Evolutionary conservation across 1,140 invertebrate species (phyloP), one percentile per base, ranked within the genome.

Genomic region (Rhyzopertha dominica): DNA sequence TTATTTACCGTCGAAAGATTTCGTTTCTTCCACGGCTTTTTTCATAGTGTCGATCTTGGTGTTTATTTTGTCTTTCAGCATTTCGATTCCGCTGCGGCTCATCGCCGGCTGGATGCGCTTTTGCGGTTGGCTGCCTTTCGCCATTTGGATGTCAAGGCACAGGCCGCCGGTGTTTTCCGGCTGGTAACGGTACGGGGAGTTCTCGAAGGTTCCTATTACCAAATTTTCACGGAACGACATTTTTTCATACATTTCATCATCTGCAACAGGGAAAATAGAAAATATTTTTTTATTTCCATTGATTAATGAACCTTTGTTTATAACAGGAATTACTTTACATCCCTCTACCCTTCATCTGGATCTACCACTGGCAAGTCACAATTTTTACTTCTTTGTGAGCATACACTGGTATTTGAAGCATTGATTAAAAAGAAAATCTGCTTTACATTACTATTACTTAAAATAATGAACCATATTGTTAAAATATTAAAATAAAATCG

Each of bases 171-270:
- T 58, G 3, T 35, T 14, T 7, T 29, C 40, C 0, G 47, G 41
- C 16, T 19, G 13, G 8, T 16, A 7, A 1, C 13, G 26, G 13
- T n/a, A 29, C 8, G 5, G 16, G 2, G 1, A 9, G 12, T 26
- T 31, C 34, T 58, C 49, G 2, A 64, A 34, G 22, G 51, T 50
- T 28, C 53, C 57, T 3, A 63, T 51, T 2, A 65, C 8, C 7
- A 65, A 25, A 23, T 17, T 40, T 41, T 65, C 61, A 7, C 54
- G 41, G 43, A 63, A 65, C 7, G 54, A 43, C 17, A 63, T 13
- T 32, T 59, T 51, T 16, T 59, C 47, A 36, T 66, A 65, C 20
- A 69, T 51, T 4, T 62, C 56, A 10, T 61, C 51, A 35, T 68
- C 69, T 72, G 39, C 32, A 65, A 59, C 45, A 32, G 51, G 10